Evolutionary conservation across 2,888 invertebrate genomes (phyloP), one percentile per base, ranked within the genome.

Genomic region (Selenia dentaria): DNA sequence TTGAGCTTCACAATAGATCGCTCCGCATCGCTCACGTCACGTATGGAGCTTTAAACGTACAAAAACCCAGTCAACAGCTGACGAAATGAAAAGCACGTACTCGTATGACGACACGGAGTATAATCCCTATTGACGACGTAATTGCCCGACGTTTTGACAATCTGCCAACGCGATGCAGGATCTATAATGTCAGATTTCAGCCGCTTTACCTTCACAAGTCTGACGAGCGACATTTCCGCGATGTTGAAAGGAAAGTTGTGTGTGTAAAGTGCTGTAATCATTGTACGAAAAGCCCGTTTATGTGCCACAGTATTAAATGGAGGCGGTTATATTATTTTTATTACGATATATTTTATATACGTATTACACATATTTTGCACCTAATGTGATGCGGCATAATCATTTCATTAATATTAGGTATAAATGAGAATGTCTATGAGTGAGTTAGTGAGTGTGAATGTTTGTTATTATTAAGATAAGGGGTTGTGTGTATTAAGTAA

Each of bases 71-170:
- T 16, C 24, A 26, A 35, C 35, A 26, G 26, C 11, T 20, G 35
- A 26, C 34, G 40, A 46, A 26, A 25, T 3, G 39, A 35, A 46
- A 46, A 34, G 28, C 25, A 27, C 31, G 25, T 25, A 28, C 35
- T 14, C 22, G 14, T 31, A 36, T 33, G 41, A 42, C 29, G 45
- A 26, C 29, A 13, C 64, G 68, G 53, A 59, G 64, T 70, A n/a
- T n/a, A 75, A 72, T 71, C 72, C 69, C 67, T 71, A 69, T 70
- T 71, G 79, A 71, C 74, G 65, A 64, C 67, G 69, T 78, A 78
- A 81, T 83, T 79, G 78, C 73, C 65, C 62, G 62, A 67, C 70
- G 64, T 76, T 77, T 74, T 80, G 82, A 77, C 79, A 74, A 67
- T 65, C 57, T 74, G 79, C 74, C 79, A 77, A 66, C 67, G 62